Conservation (phyloP, 2,888 invertebrate genomes). For the Allygus modestus region DNA sequence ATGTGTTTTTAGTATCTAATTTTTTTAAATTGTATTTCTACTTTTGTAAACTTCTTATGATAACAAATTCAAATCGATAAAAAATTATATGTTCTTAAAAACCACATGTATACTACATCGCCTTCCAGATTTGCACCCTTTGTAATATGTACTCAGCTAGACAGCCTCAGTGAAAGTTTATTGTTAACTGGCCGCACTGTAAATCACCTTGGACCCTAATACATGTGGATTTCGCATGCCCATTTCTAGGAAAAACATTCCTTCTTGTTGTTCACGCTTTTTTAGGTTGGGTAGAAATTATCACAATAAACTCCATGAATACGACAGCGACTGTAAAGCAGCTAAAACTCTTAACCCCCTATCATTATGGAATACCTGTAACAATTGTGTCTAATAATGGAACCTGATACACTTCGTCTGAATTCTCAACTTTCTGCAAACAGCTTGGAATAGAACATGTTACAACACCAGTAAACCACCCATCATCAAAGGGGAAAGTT, state of each 20-base stretch:
- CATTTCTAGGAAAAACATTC: not conserved
- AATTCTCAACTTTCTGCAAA: not conserved
- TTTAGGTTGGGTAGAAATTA: conserved; percentile 10
- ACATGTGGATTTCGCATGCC: not conserved
- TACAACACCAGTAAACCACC: not conserved
- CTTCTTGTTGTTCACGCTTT: not conserved
- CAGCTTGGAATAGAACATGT: conserved; percentile 2
- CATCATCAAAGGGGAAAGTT: conserved; percentile 36
- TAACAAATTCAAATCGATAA: too few relatives aligned
- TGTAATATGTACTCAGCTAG: not conserved
- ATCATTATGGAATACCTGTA: conserved; percentile 12
- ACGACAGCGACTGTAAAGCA: not conserved
- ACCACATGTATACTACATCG: not conserved
- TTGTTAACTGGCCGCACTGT: conserved; percentile 5
- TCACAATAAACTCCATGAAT: not conserved
- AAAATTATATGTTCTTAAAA: too few relatives aligned
- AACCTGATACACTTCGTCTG: not conserved
- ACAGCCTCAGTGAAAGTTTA: conserved; percentile 9
- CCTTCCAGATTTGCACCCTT: not conserved
- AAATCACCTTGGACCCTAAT: conserved; percentile 17
- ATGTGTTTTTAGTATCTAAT: too few relatives aligned
- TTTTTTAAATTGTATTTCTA: too few relatives aligned
- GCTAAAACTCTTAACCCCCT: not conserved
- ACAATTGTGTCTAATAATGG: conserved; percentile 45
- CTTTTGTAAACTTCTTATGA: too few relatives aligned